Evolutionary conservation across 64 coral and sea anemone genomes (phyloP), one percentile per base, ranked within the genome.

Genomic region (Montipora cactus): DNA sequence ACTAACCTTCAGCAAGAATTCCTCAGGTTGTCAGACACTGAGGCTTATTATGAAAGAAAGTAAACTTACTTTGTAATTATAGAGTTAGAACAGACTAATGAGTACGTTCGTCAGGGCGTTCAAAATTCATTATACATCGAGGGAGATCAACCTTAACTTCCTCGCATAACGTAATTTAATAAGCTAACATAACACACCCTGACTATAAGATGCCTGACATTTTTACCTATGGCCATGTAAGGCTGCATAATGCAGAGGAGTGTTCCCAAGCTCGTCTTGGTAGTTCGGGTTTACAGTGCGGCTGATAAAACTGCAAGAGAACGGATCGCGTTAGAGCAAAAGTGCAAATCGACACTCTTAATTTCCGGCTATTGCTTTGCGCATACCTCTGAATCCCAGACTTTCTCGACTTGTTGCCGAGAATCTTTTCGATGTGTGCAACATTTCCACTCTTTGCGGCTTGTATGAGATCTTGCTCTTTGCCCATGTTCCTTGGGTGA

Each of bases 211-310:
- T 28, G 25, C 25, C 25, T 28, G 25, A 28, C 25, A 28, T n/a
- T 61, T 9, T 59, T 50, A 97, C 95, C 87, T 97, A 68, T 97
- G 95, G 3, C 95, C 95, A 13, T 94, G 91, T 4, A 97, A 57
- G 0, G 95, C 87, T 8, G 89, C 89, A 23, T 97, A 97, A 74
- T 97, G 95, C 20, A 97, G 69, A 7, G 95, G 77, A 46, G 92
- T 94, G 15, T 97, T 94, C 1, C 95, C 95, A 90, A 97, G 94
- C 44, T 97, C 93, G 82, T 97, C 95, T 94, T 97, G 95, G 82
- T 91, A 90, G 68, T 94, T 97, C 8, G 92, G 78, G 49, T 93
- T 92, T 12, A 95, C 79, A 78, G 71, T 97, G 7, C 89, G 87
- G 73, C 76, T 87, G 64, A 94, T 97, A 15, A 97, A 90, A 80